These are phyloP conservation scores for Podarcis siculus DNA, from an alignment of 2,797 vertebrate genomes.

Conservation along the genomic window DNA sequence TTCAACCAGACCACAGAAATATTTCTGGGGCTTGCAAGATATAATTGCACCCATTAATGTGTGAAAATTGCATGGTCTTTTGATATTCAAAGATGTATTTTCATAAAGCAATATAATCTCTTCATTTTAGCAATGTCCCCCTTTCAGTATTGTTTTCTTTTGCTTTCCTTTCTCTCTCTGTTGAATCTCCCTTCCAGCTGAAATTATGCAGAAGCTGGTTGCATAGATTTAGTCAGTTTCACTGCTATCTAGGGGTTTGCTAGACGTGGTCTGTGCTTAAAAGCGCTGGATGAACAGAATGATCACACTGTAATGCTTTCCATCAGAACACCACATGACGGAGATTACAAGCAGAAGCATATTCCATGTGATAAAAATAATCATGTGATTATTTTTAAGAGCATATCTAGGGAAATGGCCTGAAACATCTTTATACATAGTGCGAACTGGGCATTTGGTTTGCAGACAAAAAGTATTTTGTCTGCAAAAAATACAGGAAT, in stretches of 20 bases:
- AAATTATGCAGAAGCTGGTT: neutral
- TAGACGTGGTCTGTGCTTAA: neutral
- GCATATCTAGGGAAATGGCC: neutral
- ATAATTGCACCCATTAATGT: neutral
- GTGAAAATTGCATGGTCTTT: neutral
- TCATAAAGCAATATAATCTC: neutral
- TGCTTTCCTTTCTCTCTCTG: neutral
- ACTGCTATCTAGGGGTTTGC: neutral
- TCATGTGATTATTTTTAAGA: neutral
- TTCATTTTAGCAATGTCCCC: neutral
- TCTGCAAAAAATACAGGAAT: neutral
- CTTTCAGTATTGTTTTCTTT: neutral
- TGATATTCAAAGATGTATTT: neutral
- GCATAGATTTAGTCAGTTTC: neutral
- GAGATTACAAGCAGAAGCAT: neutral
- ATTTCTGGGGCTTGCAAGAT: too few species aligned
- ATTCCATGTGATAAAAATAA: neutral
- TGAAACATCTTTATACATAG: neutral
- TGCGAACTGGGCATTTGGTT: neutral
- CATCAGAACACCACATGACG: neutral
- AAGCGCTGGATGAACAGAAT: neutral
- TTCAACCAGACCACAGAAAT: neutral
- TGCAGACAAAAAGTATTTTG: neutral
- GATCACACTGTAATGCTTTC: neutral
- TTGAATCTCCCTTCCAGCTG: neutral